Conservation (phyloP, 1,140 invertebrate genomes). For the Euwallacea similis region DNA sequence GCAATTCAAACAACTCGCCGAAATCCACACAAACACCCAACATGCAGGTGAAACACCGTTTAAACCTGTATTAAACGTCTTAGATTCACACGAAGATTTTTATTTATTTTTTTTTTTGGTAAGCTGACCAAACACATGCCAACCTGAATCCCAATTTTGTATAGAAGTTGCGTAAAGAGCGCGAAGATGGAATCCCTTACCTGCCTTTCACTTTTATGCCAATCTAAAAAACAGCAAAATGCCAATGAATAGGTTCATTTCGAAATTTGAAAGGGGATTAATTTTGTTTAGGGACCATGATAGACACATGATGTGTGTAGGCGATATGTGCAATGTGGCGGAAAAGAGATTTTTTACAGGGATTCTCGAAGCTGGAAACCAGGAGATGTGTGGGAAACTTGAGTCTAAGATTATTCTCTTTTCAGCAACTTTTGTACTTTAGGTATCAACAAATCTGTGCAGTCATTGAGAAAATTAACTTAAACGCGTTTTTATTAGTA, state of each 20-base stretch:
- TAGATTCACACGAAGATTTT: conserved; percentile 23
- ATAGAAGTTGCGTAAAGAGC: conserved; percentile 21
- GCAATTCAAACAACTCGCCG: no score
- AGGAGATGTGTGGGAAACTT: conserved; percentile 3
- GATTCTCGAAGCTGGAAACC: not conserved
- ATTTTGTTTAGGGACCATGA: conserved; percentile 11
- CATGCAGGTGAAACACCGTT: not conserved
- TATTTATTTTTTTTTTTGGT: no score
- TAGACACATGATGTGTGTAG: conserved; percentile 14
- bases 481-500: no score
- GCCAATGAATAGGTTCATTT: conserved; percentile 21
- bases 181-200: conserved; percentile 15
- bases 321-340: conserved; percentile 16
- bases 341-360: not conserved
- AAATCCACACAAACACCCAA: not conserved
- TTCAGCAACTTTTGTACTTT: no score
- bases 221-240: conserved; percentile 19
- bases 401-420: not conserved
- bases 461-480: no score
- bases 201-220: conserved; percentile 11
- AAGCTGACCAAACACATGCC: conserved; percentile 10
- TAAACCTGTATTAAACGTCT: not conserved
- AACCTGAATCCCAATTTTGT: conserved; percentile 10
- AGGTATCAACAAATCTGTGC: no score
- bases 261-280: conserved; percentile 13